Evolutionary conservation across 2,888 invertebrate genomes (phyloP), one percentile per base, ranked within the genome.

Genomic region (Spatulosminthurus flaviceps): DNA sequence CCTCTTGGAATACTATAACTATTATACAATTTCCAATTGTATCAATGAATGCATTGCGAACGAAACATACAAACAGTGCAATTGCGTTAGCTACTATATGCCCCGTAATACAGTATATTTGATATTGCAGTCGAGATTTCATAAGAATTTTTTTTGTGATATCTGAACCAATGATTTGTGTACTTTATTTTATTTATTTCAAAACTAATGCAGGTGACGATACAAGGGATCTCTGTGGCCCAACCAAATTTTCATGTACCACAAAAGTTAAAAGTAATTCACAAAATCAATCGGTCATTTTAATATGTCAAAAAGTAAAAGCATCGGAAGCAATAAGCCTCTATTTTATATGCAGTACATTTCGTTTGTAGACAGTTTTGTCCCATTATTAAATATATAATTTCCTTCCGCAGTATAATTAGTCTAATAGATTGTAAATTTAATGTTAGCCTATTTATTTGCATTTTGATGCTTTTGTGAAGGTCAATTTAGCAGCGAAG

Each of bases 31-130:
- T 11, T 79, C 82, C 0, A 84, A 84, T 73, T 84, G 84, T 69
- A 73, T 82, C 21, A 82, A 82, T 42, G 84, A 84, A 51, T 84
- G 84, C 64, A 80, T 83, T 28, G 82, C 84, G 2, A 69, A 80
- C 9, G 60, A 28, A 16, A 82, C 82, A 0, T 64, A 67, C n/a
- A 22, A 70, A 19, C 67, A 60, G n/a, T 84, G 84, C 42, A 19
- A 29, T 0, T 84, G 84, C 60, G 76, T 80, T 4, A 77, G 81
- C 16, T 83, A 82, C 75, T 84, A 82, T 73, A 84, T 84, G 84
- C 84, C 84, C 41, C 42, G 83, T 82, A 81, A 81, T 81, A n/a
- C 21, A 42, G 2, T 29, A 16, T n/a, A 4, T 34, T 29, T 9
- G 4, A 7, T 34, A 4, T 7, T 9, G 34, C 34, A 34, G 34